phyloP scores from a whole-genome alignment of 2,797 vertebrate genomes.

The Enoplosus armatus region DNA sequence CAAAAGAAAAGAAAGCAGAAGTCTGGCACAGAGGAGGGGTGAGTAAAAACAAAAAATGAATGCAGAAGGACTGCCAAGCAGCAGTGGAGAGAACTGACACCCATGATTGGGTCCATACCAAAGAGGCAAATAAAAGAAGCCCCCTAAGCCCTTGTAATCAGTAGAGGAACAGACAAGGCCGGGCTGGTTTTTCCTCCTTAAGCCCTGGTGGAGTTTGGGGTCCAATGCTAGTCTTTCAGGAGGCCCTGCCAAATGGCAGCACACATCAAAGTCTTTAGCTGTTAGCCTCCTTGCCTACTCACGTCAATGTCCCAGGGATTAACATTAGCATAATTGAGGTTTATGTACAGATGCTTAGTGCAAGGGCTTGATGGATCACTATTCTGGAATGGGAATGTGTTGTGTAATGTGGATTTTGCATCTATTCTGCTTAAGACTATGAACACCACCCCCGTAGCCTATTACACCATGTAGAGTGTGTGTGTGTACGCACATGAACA shows the following conservation, averaged over 20 bases:
- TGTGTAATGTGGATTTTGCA: constrained; percentile 84
- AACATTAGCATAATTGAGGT: constrained; percentile 89
- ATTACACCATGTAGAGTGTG: constrained; percentile 61
- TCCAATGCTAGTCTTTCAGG: constrained; percentile 76
- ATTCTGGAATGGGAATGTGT: constrained; percentile 80
- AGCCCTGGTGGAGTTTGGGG: constrained; percentile 80
- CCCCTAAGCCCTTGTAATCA: constrained; percentile 84
- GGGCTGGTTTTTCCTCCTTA: constrained; percentile 76
- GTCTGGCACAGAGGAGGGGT: constrained; percentile 50
- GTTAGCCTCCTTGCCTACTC: constrained; percentile 83
- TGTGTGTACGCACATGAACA: constrained; percentile 10
- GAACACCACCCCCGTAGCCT: constrained; percentile 75
- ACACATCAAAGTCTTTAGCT: constrained; percentile 85
- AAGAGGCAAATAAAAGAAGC: constrained; percentile 81
- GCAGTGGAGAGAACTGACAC: constrained; percentile 73
- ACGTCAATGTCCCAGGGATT: constrained; percentile 83
- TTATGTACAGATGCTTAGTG: constrained; percentile 86
- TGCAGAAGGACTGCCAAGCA: constrained; percentile 67
- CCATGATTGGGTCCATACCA: constrained; percentile 79
- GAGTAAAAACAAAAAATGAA: constrained; percentile 65
- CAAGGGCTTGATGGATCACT: constrained; percentile 82
- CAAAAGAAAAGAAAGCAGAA: constrained; percentile 56
- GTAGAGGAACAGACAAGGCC: constrained; percentile 82
- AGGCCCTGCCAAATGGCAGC: constrained; percentile 75
- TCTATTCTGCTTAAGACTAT: constrained; percentile 75